phyloP scores from a whole-genome alignment of 2,797 vertebrate species.

The Sebastes vulpes region DNA sequence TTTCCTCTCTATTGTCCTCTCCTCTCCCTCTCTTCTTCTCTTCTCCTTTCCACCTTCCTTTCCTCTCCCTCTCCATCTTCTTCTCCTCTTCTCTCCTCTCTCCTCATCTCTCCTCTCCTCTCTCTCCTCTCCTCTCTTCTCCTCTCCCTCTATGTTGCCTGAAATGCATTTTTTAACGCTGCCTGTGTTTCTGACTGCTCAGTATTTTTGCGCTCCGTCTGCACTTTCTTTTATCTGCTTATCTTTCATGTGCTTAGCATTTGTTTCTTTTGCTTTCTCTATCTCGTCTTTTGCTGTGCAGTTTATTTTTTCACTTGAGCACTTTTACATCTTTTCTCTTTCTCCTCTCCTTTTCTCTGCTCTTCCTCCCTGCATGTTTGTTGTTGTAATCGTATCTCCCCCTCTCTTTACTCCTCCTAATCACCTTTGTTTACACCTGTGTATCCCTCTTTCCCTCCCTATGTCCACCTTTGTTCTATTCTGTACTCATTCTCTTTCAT shows the following conservation, averaged over 20 bases:
- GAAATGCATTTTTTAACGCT: constrained; percentile 20
- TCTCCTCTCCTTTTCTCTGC: constrained; percentile 8
- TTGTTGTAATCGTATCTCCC: not conserved
- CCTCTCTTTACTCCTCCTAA: not conserved
- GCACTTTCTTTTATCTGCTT: constrained; percentile 30
- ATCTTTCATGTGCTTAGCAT: constrained; percentile 30
- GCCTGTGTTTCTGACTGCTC: constrained; percentile 35
- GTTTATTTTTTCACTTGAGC: constrained; percentile 24
- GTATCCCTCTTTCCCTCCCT: constrained; percentile 15
- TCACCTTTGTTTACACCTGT: not conserved
- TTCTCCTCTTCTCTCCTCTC: rapidly evolving
- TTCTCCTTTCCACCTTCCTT: too few relatives aligned
- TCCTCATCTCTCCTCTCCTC: too few relatives aligned
- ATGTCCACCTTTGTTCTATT: not conserved
- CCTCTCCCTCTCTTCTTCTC: too few relatives aligned
- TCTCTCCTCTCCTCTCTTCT: not conserved
- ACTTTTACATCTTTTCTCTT: constrained; percentile 37
- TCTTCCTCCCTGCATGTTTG: not conserved
- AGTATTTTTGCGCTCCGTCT: constrained; percentile 21
- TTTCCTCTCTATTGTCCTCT: too few relatives aligned
- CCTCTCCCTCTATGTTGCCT: not conserved
- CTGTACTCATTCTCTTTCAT: not conserved
- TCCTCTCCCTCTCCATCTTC: too few relatives aligned
- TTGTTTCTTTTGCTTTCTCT: constrained; percentile 5
- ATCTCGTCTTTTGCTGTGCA: constrained; percentile 6